Percentiles rank a stretch among this genome's conserved stretches.
These are phyloP conservation scores for Apamea monoglypha DNA, from an alignment of 2,888 invertebrate genomes.

Conservation along the genomic window DNA sequence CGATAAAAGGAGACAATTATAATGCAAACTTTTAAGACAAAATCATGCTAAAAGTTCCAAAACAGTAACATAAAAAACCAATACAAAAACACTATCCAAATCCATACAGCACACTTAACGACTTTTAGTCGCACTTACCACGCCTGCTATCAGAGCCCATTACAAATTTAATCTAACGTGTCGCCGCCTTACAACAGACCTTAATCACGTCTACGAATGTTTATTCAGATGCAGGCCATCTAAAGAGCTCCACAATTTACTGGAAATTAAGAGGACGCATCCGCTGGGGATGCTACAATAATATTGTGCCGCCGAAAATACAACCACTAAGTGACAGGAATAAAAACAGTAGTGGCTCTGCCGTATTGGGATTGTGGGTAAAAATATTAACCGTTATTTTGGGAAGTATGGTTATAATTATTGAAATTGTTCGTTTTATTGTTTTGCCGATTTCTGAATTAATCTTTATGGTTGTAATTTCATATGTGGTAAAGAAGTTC, in stretches of 20 bases:
- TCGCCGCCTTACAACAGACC: constrained; percentile 60
- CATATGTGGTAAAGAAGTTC: not conserved
- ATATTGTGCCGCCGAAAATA: constrained; percentile 87
- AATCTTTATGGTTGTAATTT: not conserved
- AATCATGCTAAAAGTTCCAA: not conserved
- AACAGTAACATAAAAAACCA: not conserved
- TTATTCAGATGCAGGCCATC: constrained; percentile 89
- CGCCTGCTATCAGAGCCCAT: constrained; percentile 35
- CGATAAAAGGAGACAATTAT: too few species aligned
- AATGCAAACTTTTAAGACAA: not conserved
- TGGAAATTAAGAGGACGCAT: constrained; percentile 88
- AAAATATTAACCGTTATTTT: constrained; percentile 52
- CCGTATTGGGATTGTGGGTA: constrained; percentile 28
- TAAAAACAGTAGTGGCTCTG: constrained; percentile 76
- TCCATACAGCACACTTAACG: constrained; percentile 6
- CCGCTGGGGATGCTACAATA: constrained; percentile 86
- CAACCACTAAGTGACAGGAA: constrained; percentile 78
- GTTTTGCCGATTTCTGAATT: not conserved
- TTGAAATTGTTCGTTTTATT: not conserved
- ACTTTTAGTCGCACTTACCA: constrained; percentile 39
- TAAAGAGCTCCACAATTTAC: constrained; percentile 87
- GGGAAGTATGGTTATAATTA: constrained; percentile 29
- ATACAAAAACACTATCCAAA: constrained; percentile 5
- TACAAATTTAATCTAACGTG: constrained; percentile 54
- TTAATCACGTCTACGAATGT: constrained; percentile 81